Percentiles rank a stretch among this genome's conserved stretches.
These are phyloP conservation scores for Sphaerophoria rueppellii DNA, from an alignment of 2,888 invertebrate species.

Conservation along the genomic window DNA sequence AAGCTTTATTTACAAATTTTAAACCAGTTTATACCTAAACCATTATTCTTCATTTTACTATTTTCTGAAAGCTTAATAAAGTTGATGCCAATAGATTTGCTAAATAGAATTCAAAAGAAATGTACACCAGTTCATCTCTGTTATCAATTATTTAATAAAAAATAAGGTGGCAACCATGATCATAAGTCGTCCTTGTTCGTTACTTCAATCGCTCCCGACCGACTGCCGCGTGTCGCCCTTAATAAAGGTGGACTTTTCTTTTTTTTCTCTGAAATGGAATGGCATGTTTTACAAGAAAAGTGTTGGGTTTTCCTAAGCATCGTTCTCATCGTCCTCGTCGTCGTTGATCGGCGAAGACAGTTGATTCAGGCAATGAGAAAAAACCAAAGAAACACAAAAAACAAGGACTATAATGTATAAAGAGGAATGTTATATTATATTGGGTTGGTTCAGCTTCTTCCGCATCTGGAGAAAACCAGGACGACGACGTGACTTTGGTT, in stretches of 20 bases:
- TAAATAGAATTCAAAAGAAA: no score
- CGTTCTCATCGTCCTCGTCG: not conserved
- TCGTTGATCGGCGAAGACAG: constrained; percentile 47
- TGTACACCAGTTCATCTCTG: no score
- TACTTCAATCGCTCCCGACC: not conserved
- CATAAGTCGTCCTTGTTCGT: not conserved
- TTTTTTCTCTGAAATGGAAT: constrained; percentile 20
- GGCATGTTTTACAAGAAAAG: constrained; percentile 67
- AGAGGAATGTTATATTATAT: constrained; percentile 51
- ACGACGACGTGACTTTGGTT: constrained; percentile 71
- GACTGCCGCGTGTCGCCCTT: not conserved
- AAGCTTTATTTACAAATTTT: not conserved
- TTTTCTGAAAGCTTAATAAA: no score
- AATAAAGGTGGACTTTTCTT: constrained; percentile 38
- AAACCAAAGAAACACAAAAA: not conserved
- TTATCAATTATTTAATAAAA: not conserved
- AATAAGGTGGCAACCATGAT: not conserved
- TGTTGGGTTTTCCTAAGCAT: constrained; percentile 51
- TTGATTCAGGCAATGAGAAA: constrained; percentile 51
- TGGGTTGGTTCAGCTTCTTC: constrained; percentile 52
- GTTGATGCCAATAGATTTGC: no score
- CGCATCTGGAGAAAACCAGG: constrained; percentile 46
- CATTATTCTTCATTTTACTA: not conserved
- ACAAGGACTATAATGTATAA: not conserved
- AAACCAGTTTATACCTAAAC: not conserved